These are phyloP conservation scores for Isaurus tuberculatus DNA, from an alignment of 92 coral and sea anemone species.

Conservation along the genomic window DNA sequence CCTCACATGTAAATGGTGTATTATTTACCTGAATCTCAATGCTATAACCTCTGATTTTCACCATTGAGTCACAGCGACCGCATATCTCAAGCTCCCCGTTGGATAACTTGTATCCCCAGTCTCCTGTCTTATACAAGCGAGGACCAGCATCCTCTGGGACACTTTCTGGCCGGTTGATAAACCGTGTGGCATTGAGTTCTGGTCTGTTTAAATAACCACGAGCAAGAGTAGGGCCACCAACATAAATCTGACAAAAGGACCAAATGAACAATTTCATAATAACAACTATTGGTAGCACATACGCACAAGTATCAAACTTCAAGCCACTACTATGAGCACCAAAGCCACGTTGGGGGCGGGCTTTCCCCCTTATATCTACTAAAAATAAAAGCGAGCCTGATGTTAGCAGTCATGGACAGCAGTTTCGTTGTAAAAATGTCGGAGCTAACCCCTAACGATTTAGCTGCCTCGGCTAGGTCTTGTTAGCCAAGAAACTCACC, in stretches of 20 bases:
- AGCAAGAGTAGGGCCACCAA: constrained; percentile 89
- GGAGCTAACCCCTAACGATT: no score
- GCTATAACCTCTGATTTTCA: constrained; percentile 90
- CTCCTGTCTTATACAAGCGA: constrained; percentile 81
- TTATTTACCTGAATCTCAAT: constrained; percentile 81
- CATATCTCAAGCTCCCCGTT: constrained; percentile 85
- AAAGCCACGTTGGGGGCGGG: no score
- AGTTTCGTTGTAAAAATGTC: no score
- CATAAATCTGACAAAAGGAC: constrained; percentile 92
- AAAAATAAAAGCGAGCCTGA: no score
- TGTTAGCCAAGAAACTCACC: no score
- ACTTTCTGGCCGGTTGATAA: constrained; percentile 66
- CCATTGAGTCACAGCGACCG: constrained; percentile 93
- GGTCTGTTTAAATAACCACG: constrained; percentile 95
- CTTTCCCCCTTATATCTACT: no score
- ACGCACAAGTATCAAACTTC: no score
- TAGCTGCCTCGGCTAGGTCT: no score
- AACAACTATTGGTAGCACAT: background rate
- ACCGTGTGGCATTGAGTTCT: constrained; percentile 75
- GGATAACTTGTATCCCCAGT: constrained; percentile 91
- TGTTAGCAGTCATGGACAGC: no score
- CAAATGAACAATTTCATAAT: background rate
- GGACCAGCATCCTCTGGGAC: constrained; percentile 75
- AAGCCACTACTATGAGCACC: no score
- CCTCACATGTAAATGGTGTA: no score